These are phyloP conservation scores for Mystacornis crossleyi DNA, from an alignment of 2,113 vertebrate genomes.

Conservation along the genomic window DNA sequence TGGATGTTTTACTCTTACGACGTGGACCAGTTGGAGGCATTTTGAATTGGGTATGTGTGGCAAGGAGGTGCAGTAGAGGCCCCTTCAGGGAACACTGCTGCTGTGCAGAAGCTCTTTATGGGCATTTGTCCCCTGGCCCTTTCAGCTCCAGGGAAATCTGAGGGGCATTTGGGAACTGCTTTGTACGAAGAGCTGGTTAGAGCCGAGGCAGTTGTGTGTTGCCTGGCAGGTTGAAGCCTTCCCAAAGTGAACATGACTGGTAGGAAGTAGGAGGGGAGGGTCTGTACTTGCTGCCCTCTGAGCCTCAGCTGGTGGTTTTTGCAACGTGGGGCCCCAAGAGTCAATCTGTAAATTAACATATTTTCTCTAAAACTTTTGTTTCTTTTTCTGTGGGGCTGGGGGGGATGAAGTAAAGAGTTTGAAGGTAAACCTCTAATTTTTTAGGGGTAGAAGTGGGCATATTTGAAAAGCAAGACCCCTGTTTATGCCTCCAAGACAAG, in stretches of 20 bases:
- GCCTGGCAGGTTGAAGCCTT: neutral
- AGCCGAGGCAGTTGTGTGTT: neutral
- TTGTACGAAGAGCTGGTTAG: neutral
- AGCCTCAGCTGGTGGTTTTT: neutral
- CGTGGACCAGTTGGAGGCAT: neutral
- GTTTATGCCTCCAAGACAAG: neutral
- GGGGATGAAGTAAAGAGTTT: neutral
- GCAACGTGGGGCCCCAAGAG: accelerated
- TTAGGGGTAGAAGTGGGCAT: neutral
- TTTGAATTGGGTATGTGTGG: neutral
- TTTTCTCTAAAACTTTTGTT: neutral
- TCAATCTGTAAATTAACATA: neutral
- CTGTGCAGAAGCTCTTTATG: neutral
- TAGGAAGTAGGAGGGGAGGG: neutral
- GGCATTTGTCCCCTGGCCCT: neutral
- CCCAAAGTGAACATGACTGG: neutral
- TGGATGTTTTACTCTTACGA: neutral
- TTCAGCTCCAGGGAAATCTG: neutral
- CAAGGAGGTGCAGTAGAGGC: neutral
- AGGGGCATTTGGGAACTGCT: neutral
- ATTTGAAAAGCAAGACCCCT: neutral
- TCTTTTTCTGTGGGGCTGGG: accelerated
- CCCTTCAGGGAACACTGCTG: neutral
- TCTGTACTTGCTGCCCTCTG: neutral
- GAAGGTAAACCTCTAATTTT: neutral